Conservation (phyloP, 2,113 vertebrate genomes). For the Chlorocebus sabaeus region DNA sequence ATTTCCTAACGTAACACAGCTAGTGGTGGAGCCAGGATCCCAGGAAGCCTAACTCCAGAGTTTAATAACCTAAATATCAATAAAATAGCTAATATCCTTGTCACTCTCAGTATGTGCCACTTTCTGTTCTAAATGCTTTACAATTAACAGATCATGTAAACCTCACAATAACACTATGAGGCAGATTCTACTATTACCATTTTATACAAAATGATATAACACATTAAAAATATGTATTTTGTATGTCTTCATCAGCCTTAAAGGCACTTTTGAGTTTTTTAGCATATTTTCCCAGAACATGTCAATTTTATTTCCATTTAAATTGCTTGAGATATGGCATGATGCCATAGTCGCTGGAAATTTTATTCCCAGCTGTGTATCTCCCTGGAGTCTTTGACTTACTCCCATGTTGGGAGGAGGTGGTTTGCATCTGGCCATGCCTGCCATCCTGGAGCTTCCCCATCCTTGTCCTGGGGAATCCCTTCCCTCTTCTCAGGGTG, state of each 20-base stretch:
- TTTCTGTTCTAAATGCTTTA: background rate
- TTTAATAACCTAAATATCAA: background rate
- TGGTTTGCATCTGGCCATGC: background rate
- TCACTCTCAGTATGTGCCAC: background rate
- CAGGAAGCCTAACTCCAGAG: background rate
- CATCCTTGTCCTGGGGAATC: background rate
- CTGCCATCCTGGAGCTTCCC: background rate
- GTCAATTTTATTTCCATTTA: background rate
- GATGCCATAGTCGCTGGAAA: background rate
- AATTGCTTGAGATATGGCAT: background rate
- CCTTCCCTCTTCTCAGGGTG: background rate
- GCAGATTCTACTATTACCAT: background rate
- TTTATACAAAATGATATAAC: background rate
- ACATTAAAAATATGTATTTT: background rate
- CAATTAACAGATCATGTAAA: background rate
- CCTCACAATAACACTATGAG: background rate
- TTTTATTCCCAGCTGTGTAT: background rate
- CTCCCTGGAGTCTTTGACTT: background rate
- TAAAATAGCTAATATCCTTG: background rate
- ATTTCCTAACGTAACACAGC: background rate
- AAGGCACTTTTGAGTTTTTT: background rate
- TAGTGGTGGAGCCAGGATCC: background rate
- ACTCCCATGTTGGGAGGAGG: background rate
- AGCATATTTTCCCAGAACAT: background rate
- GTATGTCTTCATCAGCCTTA: background rate